A percentile compares a stretch with the other conserved stretches of the same genome.
phyloP scores from a whole-genome alignment of 2,888 invertebrate genomes.

The Camptogramma bilineatum region DNA sequence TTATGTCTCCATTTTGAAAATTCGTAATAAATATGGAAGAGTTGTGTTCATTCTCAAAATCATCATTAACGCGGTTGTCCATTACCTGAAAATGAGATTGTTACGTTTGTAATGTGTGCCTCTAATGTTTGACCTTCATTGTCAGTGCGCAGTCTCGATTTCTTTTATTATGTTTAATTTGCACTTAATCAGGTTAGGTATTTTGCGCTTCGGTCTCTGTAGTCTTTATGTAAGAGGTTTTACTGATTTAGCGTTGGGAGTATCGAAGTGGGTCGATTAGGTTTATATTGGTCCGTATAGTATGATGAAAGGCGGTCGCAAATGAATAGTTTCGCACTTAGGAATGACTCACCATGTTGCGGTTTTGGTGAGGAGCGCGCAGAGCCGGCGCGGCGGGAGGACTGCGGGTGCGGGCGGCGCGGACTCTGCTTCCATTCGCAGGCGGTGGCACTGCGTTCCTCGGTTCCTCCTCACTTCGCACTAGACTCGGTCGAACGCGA shows the following conservation, averaged over 20 bases:
- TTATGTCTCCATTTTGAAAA: slow-evolving; percentile 86
- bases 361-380: slow-evolving; percentile 78
- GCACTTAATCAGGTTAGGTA: slow-evolving; percentile 60
- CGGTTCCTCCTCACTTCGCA: slow-evolving; percentile 74
- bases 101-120: slow-evolving; percentile 47
- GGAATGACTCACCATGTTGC: slow-evolving; percentile 84
- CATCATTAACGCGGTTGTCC: slow-evolving; percentile 78
- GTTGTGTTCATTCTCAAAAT: slow-evolving; percentile 75
- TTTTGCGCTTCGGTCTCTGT: slow-evolving; percentile 32
- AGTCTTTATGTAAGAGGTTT: slow-evolving; percentile 34
- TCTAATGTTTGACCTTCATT: slow-evolving; percentile 56
- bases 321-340: slow-evolving; percentile 79
- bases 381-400: slow-evolving; percentile 79
- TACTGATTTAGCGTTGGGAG: slow-evolving; percentile 41
- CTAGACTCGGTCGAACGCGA: slow-evolving; percentile 63
- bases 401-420: slow-evolving; percentile 79
- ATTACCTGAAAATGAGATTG: slow-evolving; percentile 77
- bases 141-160: slow-evolving; percentile 54
- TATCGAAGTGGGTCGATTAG: slow-evolving; percentile 50
- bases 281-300: slow-evolving; percentile 57
- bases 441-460: slow-evolving; percentile 57
- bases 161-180: slow-evolving; percentile 54
- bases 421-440: slow-evolving; percentile 68
- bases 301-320: slow-evolving; percentile 66
- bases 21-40: slow-evolving; percentile 84